Conservation (phyloP, 2,888 invertebrate species). For the Kryphioiulus occultus region DNA sequence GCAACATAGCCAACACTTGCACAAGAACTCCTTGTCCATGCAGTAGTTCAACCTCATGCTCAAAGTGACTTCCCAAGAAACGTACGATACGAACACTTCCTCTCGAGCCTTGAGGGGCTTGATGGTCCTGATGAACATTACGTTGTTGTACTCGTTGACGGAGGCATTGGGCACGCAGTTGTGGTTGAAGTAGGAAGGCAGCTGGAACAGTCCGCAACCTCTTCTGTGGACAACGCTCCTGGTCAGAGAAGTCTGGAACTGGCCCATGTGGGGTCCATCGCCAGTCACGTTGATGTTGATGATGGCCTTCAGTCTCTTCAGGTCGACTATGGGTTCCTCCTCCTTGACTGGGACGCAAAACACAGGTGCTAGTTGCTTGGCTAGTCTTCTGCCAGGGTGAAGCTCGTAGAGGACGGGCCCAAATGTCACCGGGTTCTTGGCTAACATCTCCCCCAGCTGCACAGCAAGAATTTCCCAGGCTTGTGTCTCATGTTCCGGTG, state of each 20-base stretch:
- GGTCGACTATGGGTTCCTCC: slow-evolving; percentile 40
- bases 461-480: background rate
- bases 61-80: background rate
- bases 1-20: background rate
- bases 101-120: background rate
- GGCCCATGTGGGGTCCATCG: too few relatives aligned
- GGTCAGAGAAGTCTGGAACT: background rate
- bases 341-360: background rate
- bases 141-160: background rate
- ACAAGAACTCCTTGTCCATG: background rate
- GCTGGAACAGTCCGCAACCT: slow-evolving; percentile 8
- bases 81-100: background rate
- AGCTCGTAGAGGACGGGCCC: background rate
- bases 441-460: background rate
- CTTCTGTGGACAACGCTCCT: background rate
- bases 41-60: background rate
- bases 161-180: slow-evolving; percentile 2
- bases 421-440: slow-evolving; percentile 20
- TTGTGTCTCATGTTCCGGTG: background rate
- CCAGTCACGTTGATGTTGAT: background rate
- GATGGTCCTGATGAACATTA: background rate
- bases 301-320: background rate
- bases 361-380: background rate
- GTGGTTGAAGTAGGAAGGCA: slow-evolving; percentile 40
- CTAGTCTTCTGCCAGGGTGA: background rate